Evolutionary conservation across 2,113 vertebrate genomes (phyloP).

Genomic region (Pluvialis apricaria): DNA sequence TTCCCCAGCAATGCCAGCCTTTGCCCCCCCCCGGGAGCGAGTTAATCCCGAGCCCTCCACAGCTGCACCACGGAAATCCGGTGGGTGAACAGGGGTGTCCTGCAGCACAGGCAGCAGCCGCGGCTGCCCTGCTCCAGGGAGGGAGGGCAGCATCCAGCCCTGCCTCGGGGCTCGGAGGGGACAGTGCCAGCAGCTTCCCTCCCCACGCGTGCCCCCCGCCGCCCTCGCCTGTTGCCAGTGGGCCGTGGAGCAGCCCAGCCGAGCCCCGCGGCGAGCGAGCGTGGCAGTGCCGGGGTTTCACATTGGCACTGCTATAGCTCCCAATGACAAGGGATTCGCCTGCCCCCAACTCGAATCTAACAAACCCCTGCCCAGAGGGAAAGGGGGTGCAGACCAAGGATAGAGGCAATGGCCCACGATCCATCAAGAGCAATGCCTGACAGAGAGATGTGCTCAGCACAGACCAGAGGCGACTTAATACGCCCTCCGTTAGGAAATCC

Average conservation of each 20-base stretch:
- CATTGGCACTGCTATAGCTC: background rate
- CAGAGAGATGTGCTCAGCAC: rapidly evolving
- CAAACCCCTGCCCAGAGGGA: background rate
- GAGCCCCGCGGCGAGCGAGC: rapidly evolving
- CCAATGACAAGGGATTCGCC: background rate
- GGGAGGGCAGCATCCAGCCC: background rate
- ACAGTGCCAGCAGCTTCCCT: background rate
- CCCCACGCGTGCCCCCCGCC: rapidly evolving
- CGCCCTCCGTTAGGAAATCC: background rate
- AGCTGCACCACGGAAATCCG: background rate
- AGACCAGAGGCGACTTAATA: background rate
- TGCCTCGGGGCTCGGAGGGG: background rate
- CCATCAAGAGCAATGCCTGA: background rate
- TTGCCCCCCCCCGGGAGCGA: rapidly evolving
- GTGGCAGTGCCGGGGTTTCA: background rate
- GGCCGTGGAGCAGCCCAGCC: rapidly evolving
- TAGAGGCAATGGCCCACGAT: background rate
- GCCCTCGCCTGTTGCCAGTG: background rate
- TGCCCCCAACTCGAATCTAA: rapidly evolving
- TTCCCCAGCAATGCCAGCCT: background rate
- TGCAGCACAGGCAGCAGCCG: background rate
- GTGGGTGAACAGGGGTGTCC: background rate
- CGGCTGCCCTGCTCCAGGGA: background rate
- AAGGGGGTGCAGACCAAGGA: rapidly evolving
- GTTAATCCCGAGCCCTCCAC: background rate